Conservation (phyloP, 1,140 invertebrate genomes). For the Drosophila erecta region DNA sequence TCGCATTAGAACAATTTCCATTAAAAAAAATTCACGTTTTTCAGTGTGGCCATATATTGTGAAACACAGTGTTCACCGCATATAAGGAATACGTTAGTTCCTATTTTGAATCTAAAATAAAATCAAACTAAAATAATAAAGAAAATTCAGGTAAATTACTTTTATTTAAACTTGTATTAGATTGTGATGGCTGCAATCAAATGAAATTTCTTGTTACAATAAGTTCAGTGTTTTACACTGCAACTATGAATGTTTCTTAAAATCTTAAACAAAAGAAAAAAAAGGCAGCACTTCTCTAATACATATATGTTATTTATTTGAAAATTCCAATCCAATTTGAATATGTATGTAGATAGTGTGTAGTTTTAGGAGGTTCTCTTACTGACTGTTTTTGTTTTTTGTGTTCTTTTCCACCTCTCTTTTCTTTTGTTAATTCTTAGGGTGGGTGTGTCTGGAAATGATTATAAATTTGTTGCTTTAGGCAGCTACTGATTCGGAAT, state of each 20-base stretch:
- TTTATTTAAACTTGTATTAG: conserved; percentile 32
- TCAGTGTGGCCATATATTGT: no score
- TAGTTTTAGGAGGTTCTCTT: conserved; percentile 5
- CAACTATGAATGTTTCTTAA: no score
- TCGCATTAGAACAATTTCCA: no score
- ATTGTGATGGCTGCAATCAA: conserved; percentile 11
- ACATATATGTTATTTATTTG: conserved; percentile 33
- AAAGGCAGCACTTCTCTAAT: not conserved
- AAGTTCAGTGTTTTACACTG: conserved; percentile 4
- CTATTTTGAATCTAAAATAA: no score
- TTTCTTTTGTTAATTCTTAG: conserved; percentile 6
- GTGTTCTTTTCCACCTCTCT: not conserved
- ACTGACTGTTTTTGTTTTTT: not conserved
- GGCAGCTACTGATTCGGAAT: conserved; percentile 24
- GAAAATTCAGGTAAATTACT: conserved; percentile 8
- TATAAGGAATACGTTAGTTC: no score
- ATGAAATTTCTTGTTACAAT: conserved; percentile 17
- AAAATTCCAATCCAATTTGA: conserved; percentile 5
- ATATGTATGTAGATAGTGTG: conserved; percentile 1
- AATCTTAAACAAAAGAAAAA: conserved; percentile 1
- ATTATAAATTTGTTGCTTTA: conserved; percentile 16
- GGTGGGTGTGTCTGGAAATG: conserved; percentile 33
- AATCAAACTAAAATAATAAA: not conserved
- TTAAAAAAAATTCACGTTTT: no score
- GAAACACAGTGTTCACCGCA: no score